Evolutionary conservation across 2,888 invertebrate genomes (phyloP).

Genomic region (Pandemis heparana): DNA sequence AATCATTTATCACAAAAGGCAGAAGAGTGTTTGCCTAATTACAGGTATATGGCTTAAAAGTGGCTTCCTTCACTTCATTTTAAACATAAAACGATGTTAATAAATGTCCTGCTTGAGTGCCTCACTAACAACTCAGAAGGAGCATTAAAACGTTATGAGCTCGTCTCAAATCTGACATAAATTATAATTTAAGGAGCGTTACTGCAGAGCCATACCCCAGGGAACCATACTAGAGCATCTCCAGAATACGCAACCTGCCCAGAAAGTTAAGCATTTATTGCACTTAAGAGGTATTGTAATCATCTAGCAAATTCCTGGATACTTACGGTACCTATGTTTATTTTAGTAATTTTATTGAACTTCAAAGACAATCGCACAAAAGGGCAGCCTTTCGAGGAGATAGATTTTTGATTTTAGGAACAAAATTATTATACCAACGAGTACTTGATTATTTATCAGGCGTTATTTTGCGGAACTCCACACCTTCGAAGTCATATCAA

Average conservation of each 20-base stretch:
- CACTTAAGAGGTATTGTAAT: neutral
- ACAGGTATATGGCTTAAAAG: neutral
- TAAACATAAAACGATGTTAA: neutral
- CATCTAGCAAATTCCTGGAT: neutral
- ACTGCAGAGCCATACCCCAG: slow-evolving; percentile 11
- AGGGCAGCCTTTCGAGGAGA: too few relatives aligned
- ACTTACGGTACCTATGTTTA: neutral
- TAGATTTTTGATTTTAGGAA: too few relatives aligned
- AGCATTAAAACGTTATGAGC: slow-evolving; percentile 32
- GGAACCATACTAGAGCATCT: slow-evolving; percentile 26
- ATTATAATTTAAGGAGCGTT: slow-evolving; percentile 34
- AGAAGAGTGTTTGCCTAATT: neutral
- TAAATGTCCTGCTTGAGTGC: neutral
- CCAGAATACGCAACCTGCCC: slow-evolving; percentile 2
- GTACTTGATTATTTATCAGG: too few relatives aligned
- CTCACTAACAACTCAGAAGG: neutral
- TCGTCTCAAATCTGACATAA: slow-evolving; percentile 39
- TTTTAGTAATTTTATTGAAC: too few relatives aligned
- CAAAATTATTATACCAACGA: too few relatives aligned
- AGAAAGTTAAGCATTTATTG: slow-evolving; percentile 10
- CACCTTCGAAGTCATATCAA: too few relatives aligned
- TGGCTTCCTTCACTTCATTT: neutral
- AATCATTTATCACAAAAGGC: neutral
- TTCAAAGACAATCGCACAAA: too few relatives aligned
- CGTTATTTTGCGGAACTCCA: too few relatives aligned